Conservation (phyloP, 2,888 invertebrate species). For the Drosophila austrosaltans region DNA sequence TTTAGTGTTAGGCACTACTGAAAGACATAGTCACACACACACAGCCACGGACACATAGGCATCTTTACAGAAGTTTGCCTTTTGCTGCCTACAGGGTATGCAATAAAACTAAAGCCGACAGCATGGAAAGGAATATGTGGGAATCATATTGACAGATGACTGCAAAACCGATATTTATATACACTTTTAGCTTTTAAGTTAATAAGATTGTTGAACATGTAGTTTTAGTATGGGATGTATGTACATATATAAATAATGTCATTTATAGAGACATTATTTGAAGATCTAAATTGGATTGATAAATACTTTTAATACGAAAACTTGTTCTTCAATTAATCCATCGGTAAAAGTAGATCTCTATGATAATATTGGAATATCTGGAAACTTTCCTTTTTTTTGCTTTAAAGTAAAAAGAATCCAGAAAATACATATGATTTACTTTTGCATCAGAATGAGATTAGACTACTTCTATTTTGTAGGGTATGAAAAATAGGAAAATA, state of each 20-base stretch:
- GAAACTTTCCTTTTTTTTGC: no score
- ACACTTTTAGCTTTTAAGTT: background rate
- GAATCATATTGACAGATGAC: background rate
- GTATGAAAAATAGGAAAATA: conserved; percentile 2
- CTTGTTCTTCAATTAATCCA: no score
- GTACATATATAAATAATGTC: no score
- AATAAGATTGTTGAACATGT: background rate
- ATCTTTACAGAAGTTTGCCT: conserved; percentile 34
- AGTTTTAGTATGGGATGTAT: no score
- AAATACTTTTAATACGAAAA: no score
- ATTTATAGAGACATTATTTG: no score
- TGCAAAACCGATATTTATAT: background rate
- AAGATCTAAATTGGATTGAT: no score
- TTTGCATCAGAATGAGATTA: conserved; percentile 10
- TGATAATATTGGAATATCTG: no score
- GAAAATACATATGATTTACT: no score
- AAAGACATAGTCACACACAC: conserved; percentile 11
- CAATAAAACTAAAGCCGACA: conserved; percentile 23
- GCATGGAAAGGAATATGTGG: background rate
- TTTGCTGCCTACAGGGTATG: conserved; percentile 45
- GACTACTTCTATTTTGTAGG: background rate
- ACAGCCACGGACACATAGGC: conserved; percentile 15
- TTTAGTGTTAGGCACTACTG: conserved; percentile 29
- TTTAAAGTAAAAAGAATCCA: no score
- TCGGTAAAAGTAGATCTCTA: no score